Evolutionary conservation across 1,140 invertebrate species (phyloP), one percentile per base, ranked within the genome.

Genomic region (Steinernema feltiae): DNA sequence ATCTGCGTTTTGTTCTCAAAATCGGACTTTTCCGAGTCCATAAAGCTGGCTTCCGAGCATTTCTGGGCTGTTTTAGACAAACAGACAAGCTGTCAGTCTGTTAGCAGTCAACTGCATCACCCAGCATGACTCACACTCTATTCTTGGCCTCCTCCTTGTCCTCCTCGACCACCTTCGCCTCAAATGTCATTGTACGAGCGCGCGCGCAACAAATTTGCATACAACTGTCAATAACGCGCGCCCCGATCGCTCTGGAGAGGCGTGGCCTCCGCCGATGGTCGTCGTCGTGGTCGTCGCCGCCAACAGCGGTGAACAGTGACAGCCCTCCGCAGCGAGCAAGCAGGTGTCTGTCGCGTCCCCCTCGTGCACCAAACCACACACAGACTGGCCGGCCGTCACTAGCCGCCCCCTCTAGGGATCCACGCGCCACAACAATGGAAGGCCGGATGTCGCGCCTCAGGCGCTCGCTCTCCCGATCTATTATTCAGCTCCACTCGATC

Each of bases 391-490:
- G n/a, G n/a, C n/a, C n/a, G n/a, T n/a, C n/a, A n/a, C n/a, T n/a
- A 29, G 70, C 21, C 70, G 30, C 72, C 21, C 35, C 41, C 35
- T 48, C 21, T 71, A 71, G 69, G 32, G 24, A 27, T 17, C 53
- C 12, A 27, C 12, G 53, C 15, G 53, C 53, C 15, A 63, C 53
- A 63, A 63, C 35, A 77, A 79, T 79, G 78, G 73, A 79, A 35
- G 31, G 53, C 3, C 76, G 78, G 15, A 79, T 79, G 78, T 74
- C 48, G 30, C 71, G 72, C 31, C 72, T 79, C 1, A 71, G 78
- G n/a, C 71, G 78, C 30, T 80, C 78, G 18, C 79, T 79, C 17
- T 78, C 76, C 3, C 48, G 78, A 3, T 73, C 70, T 53, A 70
- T 79, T 24, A 72, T 75, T n/a, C 78, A 79, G 27, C 69, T 79